Base-by-base conservation (phyloP, 2,113 vertebrate genomes). In the Speoplatyrhinus poulsoni region DNA sequence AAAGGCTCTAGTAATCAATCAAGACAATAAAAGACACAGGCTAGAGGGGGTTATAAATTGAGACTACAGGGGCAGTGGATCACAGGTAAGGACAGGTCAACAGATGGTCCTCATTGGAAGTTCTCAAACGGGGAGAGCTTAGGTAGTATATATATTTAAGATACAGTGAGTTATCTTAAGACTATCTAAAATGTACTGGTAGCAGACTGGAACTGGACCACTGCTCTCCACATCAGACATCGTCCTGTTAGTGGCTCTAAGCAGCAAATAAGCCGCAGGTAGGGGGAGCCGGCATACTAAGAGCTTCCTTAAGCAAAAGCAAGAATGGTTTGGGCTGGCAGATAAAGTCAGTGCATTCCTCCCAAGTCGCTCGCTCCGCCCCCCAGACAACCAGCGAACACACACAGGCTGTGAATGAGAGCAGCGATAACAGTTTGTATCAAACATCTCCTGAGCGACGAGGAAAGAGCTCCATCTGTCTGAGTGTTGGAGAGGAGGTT, bases 341-440 rank as follows among this genome's bases (percentile, higher is more conserved):
- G 81, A 88, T 92, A 89, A 91, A 87, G 87, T 91, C 87, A 85
- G 78, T 82, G 85, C 88, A 89, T 92, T 92, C 89, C 88, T 89
- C 58, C 59, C 19, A 75, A 80, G 83, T 82, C 74, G 76, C 86
- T 85, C 82, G 76, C 86, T 85, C 81, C 57, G 12, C 9, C 77
- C 80, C 78, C 80, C 79, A 81, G 81, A 63, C 70, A 68, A 75
- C 61, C 70, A 79, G 72, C 82, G 80, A 90, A 83, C 85, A 85
- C 68, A 82, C 82, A 86, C 87, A 79, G 69, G 58, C 66, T 50
- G 58, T 87, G 83, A 89, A 82, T 82, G 74, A 84, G 80, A 52
- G 77, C 55, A 63, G 53, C 61, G 77, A 82, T 81, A 90, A 85
- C 79, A 78, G 84, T 62, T 36, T 69, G 49, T n/a, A 6, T 62